Conservation (phyloP, 2,888 invertebrate genomes). For the Leistus spinibarbis region DNA sequence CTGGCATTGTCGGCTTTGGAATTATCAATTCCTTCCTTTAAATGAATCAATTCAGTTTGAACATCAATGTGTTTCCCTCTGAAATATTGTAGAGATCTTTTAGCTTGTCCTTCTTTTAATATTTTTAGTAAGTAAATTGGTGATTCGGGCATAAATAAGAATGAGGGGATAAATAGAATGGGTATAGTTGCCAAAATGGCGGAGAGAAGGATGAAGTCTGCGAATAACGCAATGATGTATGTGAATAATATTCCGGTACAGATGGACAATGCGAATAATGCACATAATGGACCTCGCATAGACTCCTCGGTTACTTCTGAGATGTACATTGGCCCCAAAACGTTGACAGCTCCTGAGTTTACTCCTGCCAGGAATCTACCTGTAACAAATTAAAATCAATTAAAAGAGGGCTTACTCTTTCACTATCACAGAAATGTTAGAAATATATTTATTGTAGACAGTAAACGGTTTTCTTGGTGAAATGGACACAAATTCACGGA, state of each 20-base stretch:
- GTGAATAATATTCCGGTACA: slow-evolving; percentile 80
- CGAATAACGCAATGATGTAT: slow-evolving; percentile 73
- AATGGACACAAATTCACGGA: too few relatives aligned
- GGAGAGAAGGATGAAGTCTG: slow-evolving; percentile 74
- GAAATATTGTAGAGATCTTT: slow-evolving; percentile 68
- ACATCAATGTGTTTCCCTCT: slow-evolving; percentile 73
- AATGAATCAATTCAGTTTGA: slow-evolving; percentile 66
- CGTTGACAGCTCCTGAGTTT: slow-evolving; percentile 75
- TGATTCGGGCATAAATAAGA: slow-evolving; percentile 77
- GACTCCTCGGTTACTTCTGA: slow-evolving; percentile 85
- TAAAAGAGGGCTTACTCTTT: too few relatives aligned
- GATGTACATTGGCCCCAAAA: slow-evolving; percentile 86
- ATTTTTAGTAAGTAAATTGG: slow-evolving; percentile 72
- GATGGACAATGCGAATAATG: slow-evolving; percentile 82
- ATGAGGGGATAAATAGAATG: slow-evolving; percentile 66
- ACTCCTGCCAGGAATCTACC: slow-evolving; percentile 81
- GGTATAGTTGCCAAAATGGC: slow-evolving; percentile 70
- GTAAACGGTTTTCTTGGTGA: too few relatives aligned
- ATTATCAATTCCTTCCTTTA: slow-evolving; percentile 68
- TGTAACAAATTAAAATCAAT: too few relatives aligned
- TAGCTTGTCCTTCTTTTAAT: slow-evolving; percentile 63
- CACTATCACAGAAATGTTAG: too few relatives aligned
- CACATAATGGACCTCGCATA: slow-evolving; percentile 81
- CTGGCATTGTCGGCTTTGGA: slow-evolving; percentile 61
- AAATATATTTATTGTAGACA: too few relatives aligned